A percentile compares a stretch with the other conserved stretches of the same genome.
Conservation (phyloP, 2,888 invertebrate genomes). For the Hololepta plana region DNA sequence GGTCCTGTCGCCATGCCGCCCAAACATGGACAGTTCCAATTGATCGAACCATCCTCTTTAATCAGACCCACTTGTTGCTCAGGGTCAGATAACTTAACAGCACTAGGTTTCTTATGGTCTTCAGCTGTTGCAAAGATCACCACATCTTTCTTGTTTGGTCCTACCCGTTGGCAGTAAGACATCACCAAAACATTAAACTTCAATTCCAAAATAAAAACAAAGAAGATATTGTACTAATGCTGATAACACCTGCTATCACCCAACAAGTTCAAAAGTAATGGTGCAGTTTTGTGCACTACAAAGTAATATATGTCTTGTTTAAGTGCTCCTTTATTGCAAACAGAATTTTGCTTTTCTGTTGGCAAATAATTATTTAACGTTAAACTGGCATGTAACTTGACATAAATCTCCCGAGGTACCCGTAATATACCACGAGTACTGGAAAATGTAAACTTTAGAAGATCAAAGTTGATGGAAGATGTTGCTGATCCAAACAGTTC, state of each 20-base stretch:
- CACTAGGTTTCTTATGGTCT: constrained; percentile 58
- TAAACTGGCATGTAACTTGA: constrained; percentile 37
- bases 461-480: constrained; percentile 31
- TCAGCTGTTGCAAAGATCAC: constrained; percentile 69
- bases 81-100: constrained; percentile 47
- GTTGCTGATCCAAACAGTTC: constrained; percentile 40
- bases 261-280: constrained; percentile 23
- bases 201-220: neutral
- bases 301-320: no score
- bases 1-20: constrained; percentile 97
- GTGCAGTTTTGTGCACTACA: constrained; percentile 28
- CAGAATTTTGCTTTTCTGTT: no score
- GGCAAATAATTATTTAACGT: constrained; percentile 30
- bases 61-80: constrained; percentile 67
- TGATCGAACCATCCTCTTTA: constrained; percentile 71
- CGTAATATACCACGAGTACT: constrained; percentile 34
- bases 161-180: constrained; percentile 30
- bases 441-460: constrained; percentile 34
- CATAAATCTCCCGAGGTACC: constrained; percentile 32
- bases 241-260: constrained; percentile 23
- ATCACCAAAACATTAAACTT: constrained; percentile 13
- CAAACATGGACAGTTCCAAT: constrained; percentile 94
- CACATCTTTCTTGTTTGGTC: constrained; percentile 52
- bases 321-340: no score
- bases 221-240: constrained; percentile 13